Evolutionary conservation across 1,140 invertebrate species (phyloP), one percentile per base, ranked within the genome.

Genomic region (Pissodes strobi): DNA sequence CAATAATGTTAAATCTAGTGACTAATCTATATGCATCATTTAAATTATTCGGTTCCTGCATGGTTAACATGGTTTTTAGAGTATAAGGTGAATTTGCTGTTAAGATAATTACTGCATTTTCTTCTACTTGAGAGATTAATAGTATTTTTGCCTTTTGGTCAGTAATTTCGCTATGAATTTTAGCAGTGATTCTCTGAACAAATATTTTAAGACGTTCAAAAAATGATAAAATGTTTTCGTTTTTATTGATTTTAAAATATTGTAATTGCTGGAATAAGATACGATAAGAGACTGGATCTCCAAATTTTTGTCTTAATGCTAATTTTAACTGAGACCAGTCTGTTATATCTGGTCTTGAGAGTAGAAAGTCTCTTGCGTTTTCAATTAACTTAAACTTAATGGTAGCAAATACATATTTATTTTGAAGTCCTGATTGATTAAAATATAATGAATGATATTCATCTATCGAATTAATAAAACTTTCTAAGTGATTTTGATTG

Each of bases 291-390:
- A 55, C 27, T 30, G 1, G 6, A 19, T 63, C 49, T 22, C 60
- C 60, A 55, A 55, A 63, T 38, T 55, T 63, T 4, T 51, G 34
- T 55, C 51, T 53, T 45, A 55, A 46, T 4, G 37, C 60, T 10
- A 2, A 2, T 45, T 55, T 55, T 38, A 63, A 27, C 0, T 21
- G 2, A 19, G 10, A 21, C 60, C 60, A 63, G 12, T 17, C 19
- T 12, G 4, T 22, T 19, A 63, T 3, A 56, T 63, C 48, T 2
- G 60, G 39, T 18, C 60, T 10, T 15, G 12, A 55, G 8, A 45
- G 21, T 15, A 55, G 17, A 18, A 55, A 55, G 22, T 63, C n/a
- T 5, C 30, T 1, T 6, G 59, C 59, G 2, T 52, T 22, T 10
- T 41, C 48, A 9, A 52, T 27, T 41, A 62, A 21, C 17, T 62